Evolutionary conservation across 2,888 invertebrate species (phyloP).

Genomic region (Bembecia ichneumoniformis): DNA sequence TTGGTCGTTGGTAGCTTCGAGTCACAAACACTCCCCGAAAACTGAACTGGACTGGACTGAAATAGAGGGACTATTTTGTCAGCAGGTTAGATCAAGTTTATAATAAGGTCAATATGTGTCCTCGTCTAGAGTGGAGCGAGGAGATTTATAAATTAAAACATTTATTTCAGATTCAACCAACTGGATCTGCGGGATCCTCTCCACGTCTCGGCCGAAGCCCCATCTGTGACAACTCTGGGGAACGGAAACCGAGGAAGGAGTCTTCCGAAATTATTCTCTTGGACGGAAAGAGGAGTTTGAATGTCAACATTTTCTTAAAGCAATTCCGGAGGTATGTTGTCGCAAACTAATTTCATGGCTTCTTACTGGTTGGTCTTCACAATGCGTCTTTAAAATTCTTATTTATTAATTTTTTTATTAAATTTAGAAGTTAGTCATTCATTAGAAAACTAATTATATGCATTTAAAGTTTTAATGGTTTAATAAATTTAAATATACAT

Average conservation of each 20-base stretch:
- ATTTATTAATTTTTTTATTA: too few relatives aligned
- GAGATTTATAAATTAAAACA: too few relatives aligned
- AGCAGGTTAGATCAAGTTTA: constrained; percentile 74
- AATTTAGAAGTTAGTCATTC: too few relatives aligned
- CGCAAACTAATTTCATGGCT: too few relatives aligned
- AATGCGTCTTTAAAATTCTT: too few relatives aligned
- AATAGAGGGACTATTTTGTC: constrained; percentile 95
- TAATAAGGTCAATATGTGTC: too few relatives aligned
- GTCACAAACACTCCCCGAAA: constrained; percentile 87
- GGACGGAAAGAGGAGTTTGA: constrained; percentile 94
- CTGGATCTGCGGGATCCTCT: constrained; percentile 63
- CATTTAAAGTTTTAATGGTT: too few relatives aligned
- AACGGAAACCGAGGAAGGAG: constrained; percentile 82
- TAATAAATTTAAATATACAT: too few relatives aligned
- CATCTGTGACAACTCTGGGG: constrained; percentile 60
- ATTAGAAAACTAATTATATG: too few relatives aligned
- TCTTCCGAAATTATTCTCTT: constrained; percentile 89
- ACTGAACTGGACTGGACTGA: constrained; percentile 92
- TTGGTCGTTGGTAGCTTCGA: constrained; percentile 91
- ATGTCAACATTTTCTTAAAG: constrained; percentile 98
- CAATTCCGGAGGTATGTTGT: constrained; percentile 86
- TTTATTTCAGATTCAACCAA: constrained; percentile 43
- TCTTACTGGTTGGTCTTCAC: too few relatives aligned
- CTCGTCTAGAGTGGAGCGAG: too few relatives aligned
- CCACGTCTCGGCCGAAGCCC: constrained; percentile 56